Evolutionary conservation across 2,113 vertebrate genomes (phyloP).

Genomic region (Peromyscus maniculatus): DNA sequence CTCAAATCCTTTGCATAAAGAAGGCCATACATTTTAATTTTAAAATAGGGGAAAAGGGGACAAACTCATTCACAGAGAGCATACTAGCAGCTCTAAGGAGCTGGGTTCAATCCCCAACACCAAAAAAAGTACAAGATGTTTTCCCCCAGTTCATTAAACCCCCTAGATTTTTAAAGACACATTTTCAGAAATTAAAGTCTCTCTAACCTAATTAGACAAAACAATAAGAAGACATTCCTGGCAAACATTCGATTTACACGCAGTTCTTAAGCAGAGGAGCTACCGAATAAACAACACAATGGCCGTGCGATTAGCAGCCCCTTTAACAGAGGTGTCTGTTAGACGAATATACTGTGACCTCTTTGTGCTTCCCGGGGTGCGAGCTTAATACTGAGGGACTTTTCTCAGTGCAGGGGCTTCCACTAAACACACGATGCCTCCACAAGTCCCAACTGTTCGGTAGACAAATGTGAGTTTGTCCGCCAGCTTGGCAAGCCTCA

Average conservation of each 20-base stretch:
- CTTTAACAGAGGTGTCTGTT: constrained; percentile 16
- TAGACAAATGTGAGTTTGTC: constrained; percentile 63
- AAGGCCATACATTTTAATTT: constrained; percentile 2
- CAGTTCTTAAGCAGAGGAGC: constrained; percentile 13
- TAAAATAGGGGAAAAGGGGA: background rate
- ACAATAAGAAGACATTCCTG: constrained; percentile 42
- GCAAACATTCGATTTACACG: constrained; percentile 27
- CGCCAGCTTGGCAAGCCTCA: constrained; percentile 41
- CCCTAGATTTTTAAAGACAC: constrained; percentile 53
- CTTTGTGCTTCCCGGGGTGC: constrained; percentile 46
- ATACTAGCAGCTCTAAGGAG: background rate
- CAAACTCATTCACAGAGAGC: background rate
- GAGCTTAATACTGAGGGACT: constrained; percentile 45
- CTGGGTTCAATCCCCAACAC: background rate
- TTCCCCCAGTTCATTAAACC: constrained; percentile 41
- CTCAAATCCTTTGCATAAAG: constrained; percentile 48
- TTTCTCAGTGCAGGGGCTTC: constrained; percentile 40
- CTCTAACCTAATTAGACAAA: constrained; percentile 19
- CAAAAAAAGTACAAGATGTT: background rate
- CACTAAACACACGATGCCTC: constrained; percentile 18
- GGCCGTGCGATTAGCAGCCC: background rate
- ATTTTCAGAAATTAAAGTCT: constrained; percentile 54
- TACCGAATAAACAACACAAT: background rate
- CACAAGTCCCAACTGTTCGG: constrained; percentile 69
- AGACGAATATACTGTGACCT: background rate